Evolutionary conservation across 2,888 invertebrate species (phyloP).

Genomic region (Julus scanicus): DNA sequence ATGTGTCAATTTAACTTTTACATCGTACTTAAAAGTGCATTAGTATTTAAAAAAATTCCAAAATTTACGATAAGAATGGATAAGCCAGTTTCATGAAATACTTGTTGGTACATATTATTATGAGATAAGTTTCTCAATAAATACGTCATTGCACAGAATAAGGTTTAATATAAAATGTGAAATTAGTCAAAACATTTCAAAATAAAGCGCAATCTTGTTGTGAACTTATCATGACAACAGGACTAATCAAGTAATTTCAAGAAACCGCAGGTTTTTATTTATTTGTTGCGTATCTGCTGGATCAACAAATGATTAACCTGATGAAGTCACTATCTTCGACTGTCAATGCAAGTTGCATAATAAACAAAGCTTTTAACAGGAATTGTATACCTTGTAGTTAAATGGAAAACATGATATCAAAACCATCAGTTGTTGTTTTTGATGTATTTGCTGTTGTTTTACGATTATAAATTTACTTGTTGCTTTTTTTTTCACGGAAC

Average conservation of each 20-base stretch:
- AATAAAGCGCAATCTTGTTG: background rate
- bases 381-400: background rate
- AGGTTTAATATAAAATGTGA: background rate
- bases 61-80: no score
- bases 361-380: background rate
- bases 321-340: background rate
- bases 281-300: background rate
- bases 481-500: no score
- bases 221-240: background rate
- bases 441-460: no score
- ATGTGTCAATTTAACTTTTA: no score
- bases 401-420: no score
- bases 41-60: no score
- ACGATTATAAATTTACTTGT: no score
- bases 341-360: no score
- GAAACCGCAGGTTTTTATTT: background rate
- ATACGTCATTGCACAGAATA: background rate
- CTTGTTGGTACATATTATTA: background rate
- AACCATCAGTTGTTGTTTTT: no score
- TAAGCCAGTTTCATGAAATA: no score
- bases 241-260: background rate
- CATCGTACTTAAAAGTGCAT: no score
- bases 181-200: background rate
- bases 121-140: background rate
- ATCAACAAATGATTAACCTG: background rate